Conservation (phyloP, 1,140 invertebrate genomes). For the Frieseomelitta varia region DNA sequence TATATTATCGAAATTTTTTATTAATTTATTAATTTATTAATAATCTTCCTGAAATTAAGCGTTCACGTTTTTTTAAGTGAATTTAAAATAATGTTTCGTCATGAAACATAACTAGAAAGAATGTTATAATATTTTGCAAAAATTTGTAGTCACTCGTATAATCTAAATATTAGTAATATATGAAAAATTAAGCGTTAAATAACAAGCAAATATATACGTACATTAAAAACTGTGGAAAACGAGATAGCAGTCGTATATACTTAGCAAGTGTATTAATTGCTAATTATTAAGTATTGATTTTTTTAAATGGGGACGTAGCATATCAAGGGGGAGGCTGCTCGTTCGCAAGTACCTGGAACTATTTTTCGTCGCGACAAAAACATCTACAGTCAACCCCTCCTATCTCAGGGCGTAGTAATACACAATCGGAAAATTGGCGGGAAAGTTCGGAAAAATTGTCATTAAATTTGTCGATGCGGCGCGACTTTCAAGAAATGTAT, state of each 20-base stretch:
- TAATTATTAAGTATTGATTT: conserved; percentile 83
- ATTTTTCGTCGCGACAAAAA: conserved; percentile 70
- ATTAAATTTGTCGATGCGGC: not conserved
- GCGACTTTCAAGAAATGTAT: not conserved
- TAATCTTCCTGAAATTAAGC: not conserved
- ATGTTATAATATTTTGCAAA: not conserved
- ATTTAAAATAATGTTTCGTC: not conserved
- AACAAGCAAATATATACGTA: not conserved
- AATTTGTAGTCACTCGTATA: not conserved
- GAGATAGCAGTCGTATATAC: conserved; percentile 34
- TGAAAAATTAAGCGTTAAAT: not conserved
- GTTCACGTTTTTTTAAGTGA: not conserved
- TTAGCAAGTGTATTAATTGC: conserved; percentile 75
- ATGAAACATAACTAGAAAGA: not conserved
- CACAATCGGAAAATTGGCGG: conserved; percentile 49
- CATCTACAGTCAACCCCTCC: conserved; percentile 28
- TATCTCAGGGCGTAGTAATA: conserved; percentile 51
- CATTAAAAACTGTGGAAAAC: conserved; percentile 6
- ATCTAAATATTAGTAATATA: not conserved
- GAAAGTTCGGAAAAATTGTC: conserved; percentile 50
- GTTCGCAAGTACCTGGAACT: conserved; percentile 68
- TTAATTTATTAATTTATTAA: not conserved
- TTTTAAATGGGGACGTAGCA: conserved; percentile 76
- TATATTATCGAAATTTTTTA: not conserved
- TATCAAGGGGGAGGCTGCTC: conserved; percentile 63